phyloP scores from a whole-genome alignment of 2,113 vertebrate genomes.

The Chloropsis hardwickii region DNA sequence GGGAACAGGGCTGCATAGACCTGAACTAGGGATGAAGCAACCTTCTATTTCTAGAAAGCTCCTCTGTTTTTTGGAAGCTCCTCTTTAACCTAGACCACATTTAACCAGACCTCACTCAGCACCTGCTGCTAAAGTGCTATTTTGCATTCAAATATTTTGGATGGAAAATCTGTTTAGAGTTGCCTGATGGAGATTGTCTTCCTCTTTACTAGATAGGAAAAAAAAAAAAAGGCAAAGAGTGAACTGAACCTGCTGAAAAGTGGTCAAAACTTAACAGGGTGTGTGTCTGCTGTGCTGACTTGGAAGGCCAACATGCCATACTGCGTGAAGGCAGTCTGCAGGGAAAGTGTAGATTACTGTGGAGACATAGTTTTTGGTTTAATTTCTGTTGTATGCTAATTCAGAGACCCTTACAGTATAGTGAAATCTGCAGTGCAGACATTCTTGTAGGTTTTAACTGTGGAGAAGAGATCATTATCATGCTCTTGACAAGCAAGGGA shows the following conservation, averaged over 20 bases:
- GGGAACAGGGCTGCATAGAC: rapidly evolving
- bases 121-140: not conserved
- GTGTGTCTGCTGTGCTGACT: not conserved
- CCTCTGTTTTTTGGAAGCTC: not conserved
- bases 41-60: not conserved
- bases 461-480: not conserved
- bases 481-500: not conserved
- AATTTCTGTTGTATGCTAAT: not conserved
- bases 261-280: not conserved
- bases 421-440: not conserved
- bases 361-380: not conserved
- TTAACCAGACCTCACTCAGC: not conserved
- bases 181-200: not conserved
- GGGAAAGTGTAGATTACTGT: not conserved
- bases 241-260: not conserved
- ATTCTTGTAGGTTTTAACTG: not conserved
- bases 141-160: not conserved
- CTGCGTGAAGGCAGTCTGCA: rapidly evolving
- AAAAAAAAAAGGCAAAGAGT: not conserved
- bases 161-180: not conserved
- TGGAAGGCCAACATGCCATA: rapidly evolving
- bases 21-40: not conserved
- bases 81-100: not conserved
- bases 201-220: not conserved
- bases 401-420: not conserved